These are phyloP conservation scores for Naja naja DNA, from an alignment of 2,113 vertebrate species.

Conservation along the genomic window DNA sequence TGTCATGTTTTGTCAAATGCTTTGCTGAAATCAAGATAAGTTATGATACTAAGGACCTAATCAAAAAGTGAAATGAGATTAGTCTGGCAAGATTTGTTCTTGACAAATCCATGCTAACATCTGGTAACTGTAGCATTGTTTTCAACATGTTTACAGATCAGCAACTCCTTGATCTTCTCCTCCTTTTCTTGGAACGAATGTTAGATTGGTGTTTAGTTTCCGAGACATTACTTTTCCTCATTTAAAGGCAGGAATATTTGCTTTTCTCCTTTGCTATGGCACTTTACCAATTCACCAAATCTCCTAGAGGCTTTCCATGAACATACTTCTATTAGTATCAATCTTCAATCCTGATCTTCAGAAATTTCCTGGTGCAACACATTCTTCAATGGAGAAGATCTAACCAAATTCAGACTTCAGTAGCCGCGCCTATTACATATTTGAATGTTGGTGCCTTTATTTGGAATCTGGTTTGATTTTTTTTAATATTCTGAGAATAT, in stretches of 20 bases:
- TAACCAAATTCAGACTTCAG: neutral
- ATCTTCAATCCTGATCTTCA: neutral
- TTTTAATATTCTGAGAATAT: neutral
- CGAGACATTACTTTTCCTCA: neutral
- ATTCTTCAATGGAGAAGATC: neutral
- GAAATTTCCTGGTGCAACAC: neutral
- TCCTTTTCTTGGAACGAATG: neutral
- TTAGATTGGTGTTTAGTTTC: neutral
- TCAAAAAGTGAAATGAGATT: neutral
- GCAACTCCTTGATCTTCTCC: neutral
- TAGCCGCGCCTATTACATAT: neutral
- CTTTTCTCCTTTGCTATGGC: neutral
- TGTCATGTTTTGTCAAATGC: neutral
- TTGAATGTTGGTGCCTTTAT: neutral
- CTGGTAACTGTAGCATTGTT: neutral
- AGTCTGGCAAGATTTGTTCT: neutral
- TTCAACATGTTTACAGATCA: neutral
- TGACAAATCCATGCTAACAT: neutral
- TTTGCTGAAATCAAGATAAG: neutral
- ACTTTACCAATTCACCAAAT: neutral
- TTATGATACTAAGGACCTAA: neutral
- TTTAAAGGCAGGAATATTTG: neutral
- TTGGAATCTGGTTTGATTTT: neutral
- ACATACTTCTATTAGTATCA: neutral
- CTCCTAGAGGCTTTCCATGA: neutral